phyloP scores from a whole-genome alignment of 2,888 invertebrate species.

The Andrena bucephala region DNA sequence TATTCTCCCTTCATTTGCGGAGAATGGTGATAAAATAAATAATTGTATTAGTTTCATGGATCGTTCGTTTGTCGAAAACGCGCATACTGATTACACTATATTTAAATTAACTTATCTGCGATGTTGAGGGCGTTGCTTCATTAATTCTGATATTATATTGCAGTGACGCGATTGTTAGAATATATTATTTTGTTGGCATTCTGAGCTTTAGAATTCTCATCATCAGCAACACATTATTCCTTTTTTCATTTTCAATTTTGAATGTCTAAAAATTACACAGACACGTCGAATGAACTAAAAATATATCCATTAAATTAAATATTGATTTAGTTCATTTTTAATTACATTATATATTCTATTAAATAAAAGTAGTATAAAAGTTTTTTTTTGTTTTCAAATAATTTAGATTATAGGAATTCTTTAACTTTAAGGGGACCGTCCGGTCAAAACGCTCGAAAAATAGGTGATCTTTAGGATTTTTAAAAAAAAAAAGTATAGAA shows the following conservation, averaged over 20 bases:
- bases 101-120: conserved; percentile 3
- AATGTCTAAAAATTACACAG: not conserved
- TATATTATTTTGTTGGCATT: not conserved
- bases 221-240: not conserved
- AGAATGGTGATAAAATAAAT: not conserved
- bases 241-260: not conserved
- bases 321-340: no score
- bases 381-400: no score
- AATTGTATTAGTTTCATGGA: not conserved
- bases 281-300: not conserved
- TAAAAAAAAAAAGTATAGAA: no score
- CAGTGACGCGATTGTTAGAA: not conserved
- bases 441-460: no score
- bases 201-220: not conserved
- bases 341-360: no score
- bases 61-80: not conserved
- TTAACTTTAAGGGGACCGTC: no score
- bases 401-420: no score
- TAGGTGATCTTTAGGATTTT: no score
- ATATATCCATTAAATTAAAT: not conserved
- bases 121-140: conserved; percentile 34
- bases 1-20: not conserved
- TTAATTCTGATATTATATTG: conserved; percentile 2
- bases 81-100: not conserved
- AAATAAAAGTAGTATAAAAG: no score